phyloP scores from a whole-genome alignment of 2,113 vertebrate species.

The Elachura formosa region DNA sequence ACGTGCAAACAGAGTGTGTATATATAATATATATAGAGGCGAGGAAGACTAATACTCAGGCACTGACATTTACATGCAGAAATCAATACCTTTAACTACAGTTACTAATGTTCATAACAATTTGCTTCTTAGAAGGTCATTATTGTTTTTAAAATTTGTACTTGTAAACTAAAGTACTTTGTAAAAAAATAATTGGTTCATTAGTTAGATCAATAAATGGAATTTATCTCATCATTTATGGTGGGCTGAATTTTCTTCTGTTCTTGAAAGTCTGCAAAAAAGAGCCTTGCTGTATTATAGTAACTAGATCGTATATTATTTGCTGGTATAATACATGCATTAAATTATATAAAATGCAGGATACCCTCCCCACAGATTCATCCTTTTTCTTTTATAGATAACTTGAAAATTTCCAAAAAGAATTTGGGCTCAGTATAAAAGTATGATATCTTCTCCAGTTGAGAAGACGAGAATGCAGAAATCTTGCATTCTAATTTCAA shows the following conservation, averaged over 20 bases:
- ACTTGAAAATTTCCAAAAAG: neutral
- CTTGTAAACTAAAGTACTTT: neutral
- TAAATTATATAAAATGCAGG: neutral
- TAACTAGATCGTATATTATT: neutral
- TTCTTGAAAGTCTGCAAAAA: neutral
- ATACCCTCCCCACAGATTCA: neutral
- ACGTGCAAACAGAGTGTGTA: neutral
- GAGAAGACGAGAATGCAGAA: too few species aligned
- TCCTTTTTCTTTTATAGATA: neutral
- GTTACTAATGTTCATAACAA: neutral
- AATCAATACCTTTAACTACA: neutral
- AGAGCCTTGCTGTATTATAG: neutral
- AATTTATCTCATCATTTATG: neutral
- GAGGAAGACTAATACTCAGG: neutral
- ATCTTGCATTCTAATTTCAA: neutral
- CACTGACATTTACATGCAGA: neutral
- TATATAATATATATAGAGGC: neutral
- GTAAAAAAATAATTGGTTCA: neutral
- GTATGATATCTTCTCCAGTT: neutral
- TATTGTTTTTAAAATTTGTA: neutral
- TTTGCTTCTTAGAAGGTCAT: neutral
- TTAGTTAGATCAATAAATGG: neutral
- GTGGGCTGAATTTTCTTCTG: neutral
- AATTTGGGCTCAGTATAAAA: neutral
- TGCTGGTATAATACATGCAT: neutral